Conservation (phyloP, 1,140 invertebrate species). For the Ceratina japonica region DNA sequence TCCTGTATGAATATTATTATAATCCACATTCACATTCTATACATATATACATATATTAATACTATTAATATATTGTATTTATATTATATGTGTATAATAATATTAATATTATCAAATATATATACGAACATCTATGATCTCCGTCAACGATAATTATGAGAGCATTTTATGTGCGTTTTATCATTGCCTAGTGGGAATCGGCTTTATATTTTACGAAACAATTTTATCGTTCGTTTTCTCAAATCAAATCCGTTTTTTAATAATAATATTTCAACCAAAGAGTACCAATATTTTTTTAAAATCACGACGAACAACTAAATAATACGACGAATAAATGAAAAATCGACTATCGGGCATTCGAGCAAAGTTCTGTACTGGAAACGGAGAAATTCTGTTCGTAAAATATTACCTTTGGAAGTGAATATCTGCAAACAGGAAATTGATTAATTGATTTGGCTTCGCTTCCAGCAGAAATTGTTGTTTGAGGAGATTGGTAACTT, state of each 20-base stretch:
- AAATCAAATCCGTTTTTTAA: neutral
- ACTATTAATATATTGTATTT: slow-evolving; percentile 47
- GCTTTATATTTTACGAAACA: slow-evolving; percentile 27
- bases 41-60: slow-evolving; percentile 42
- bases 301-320: neutral
- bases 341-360: slow-evolving; percentile 5
- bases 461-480: slow-evolving; percentile 26
- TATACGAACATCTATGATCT: slow-evolving; percentile 5
- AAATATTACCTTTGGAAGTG: slow-evolving; percentile 4
- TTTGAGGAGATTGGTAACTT: neutral
- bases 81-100: slow-evolving; percentile 51
- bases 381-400: slow-evolving; percentile 2
- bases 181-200: slow-evolving; percentile 28
- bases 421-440: neutral
- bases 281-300: neutral
- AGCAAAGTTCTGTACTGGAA: neutral
- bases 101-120: slow-evolving; percentile 46
- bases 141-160: slow-evolving; percentile 6
- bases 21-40: slow-evolving; percentile 34
- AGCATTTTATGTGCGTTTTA: slow-evolving; percentile 17
- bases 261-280: slow-evolving; percentile 1
- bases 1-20: slow-evolving; percentile 42
- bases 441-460: slow-evolving; percentile 3
- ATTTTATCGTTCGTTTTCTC: slow-evolving; percentile 4
- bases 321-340: too few relatives aligned